A percentile compares a stretch with the other conserved stretches of the same genome.
Evolutionary conservation across 23 tunicate species (phyloP).

Genomic region (Ascidia mentula): DNA sequence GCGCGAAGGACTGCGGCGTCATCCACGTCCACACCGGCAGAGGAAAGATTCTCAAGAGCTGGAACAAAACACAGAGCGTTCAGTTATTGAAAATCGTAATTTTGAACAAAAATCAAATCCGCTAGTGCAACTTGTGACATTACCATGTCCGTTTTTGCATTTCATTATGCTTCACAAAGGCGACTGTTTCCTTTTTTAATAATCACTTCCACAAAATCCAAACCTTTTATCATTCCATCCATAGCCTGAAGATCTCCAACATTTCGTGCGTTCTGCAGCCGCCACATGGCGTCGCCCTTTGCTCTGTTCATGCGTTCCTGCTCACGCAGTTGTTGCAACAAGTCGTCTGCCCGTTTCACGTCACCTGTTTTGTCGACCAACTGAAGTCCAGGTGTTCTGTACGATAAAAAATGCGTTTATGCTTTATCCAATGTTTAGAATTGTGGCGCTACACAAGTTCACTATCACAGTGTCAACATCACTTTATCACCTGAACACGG

Average conservation of each 20-base stretch:
- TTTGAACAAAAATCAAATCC: too few species aligned
- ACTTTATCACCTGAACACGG: conserved; percentile 41
- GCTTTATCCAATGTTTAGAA: not conserved
- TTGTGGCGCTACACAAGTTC: not conserved
- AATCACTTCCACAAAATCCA: too few species aligned
- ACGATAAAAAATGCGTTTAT: not conserved
- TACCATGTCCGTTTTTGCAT: too few species aligned
- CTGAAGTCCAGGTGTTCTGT: conserved; percentile 62
- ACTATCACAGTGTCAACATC: not conserved
- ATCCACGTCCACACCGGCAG: conserved; percentile 75
- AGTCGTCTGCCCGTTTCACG: conserved; percentile 55
- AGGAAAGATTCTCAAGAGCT: conserved; percentile 67
- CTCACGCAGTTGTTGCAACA: conserved; percentile 43
- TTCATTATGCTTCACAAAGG: too few species aligned
- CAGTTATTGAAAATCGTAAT: too few species aligned
- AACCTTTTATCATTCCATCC: conserved; percentile 77
- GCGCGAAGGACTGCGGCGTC: conserved; percentile 61
- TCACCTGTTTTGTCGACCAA: conserved; percentile 80
- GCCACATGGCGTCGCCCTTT: conserved; percentile 65
- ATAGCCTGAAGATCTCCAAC: conserved; percentile 57
- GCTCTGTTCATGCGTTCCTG: conserved; percentile 57
- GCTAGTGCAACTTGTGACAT: too few species aligned
- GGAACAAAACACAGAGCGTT: not conserved
- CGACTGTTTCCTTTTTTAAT: too few species aligned
- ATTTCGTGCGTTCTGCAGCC: conserved; percentile 50